phyloP scores from a whole-genome alignment of 92 coral and sea anemone genomes.

The Isaurus tuberculatus region DNA sequence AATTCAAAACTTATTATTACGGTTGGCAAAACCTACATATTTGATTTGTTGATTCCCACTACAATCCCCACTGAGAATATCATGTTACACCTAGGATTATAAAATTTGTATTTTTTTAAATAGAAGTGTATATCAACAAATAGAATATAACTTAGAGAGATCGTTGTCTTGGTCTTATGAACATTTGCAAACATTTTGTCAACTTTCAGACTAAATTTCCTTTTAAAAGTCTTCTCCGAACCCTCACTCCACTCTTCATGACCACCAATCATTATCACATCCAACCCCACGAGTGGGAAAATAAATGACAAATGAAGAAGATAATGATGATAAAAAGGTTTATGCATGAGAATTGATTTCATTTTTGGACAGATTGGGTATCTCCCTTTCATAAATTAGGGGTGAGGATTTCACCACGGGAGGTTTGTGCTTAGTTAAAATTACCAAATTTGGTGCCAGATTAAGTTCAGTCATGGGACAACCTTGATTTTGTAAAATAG shows the following conservation, averaged over 20 bases:
- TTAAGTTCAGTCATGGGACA: background rate
- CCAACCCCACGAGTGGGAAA: conserved; percentile 8
- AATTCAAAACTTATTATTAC: conserved; percentile 30
- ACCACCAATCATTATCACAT: background rate
- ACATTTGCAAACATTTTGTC: conserved; percentile 17
- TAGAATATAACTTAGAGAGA: conserved; percentile 1
- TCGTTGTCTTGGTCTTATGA: conserved; percentile 12
- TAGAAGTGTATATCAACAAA: conserved; percentile 22
- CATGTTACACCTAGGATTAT: conserved; percentile 21
- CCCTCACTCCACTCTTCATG: background rate
- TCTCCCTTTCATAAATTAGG: background rate
- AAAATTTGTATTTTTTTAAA: background rate
- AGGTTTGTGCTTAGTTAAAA: background rate
- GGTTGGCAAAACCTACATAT: conserved; percentile 16
- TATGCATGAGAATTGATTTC: conserved; percentile 1
- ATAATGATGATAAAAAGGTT: background rate
- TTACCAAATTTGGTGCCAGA: background rate
- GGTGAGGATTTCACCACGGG: background rate
- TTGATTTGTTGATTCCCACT: conserved; percentile 16
- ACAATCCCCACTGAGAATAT: conserved; percentile 22
- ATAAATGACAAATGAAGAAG: background rate
- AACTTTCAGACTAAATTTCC: conserved; percentile 20
- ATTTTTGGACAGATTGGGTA: background rate
- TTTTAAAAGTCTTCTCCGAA: background rate
- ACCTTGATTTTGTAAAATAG: background rate